Evolutionary conservation across 2,797 vertebrate species (phyloP).

Genomic region (Gymnothorax reevesii): DNA sequence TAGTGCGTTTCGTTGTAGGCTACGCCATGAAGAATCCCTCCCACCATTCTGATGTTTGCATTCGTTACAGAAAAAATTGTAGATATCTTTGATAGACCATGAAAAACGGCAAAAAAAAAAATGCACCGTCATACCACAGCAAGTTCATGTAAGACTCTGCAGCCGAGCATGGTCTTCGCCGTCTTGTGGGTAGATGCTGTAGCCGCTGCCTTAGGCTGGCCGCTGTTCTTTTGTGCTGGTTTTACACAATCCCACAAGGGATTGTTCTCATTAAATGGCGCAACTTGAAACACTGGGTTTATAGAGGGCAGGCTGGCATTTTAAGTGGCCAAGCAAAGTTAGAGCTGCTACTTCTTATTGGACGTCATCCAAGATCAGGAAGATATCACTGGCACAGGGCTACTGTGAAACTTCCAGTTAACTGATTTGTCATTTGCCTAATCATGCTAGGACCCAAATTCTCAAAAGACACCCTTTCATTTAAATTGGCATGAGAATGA

Average conservation of each 20-base stretch:
- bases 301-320: not conserved
- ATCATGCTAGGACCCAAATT: too few species aligned
- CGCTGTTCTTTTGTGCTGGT: not conserved
- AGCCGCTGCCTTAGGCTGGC: not conserved
- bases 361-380: not conserved
- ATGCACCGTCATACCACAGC: not conserved
- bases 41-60: not conserved
- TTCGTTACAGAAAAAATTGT: not conserved
- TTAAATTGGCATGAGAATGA: too few species aligned
- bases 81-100: not conserved
- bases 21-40: not conserved
- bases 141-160: not conserved
- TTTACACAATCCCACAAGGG: not conserved
- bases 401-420: too few species aligned
- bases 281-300: not conserved
- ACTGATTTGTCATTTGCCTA: too few species aligned
- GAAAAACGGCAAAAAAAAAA: not conserved
- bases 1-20: too few species aligned
- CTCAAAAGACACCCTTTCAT: too few species aligned
- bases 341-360: not conserved
- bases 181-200: not conserved
- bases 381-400: too few species aligned
- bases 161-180: not conserved
- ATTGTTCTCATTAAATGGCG: constrained; percentile 13
- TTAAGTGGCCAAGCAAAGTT: not conserved